These are phyloP conservation scores for Sebastes elongatus DNA, from an alignment of 2,797 vertebrate genomes.

Conservation along the genomic window DNA sequence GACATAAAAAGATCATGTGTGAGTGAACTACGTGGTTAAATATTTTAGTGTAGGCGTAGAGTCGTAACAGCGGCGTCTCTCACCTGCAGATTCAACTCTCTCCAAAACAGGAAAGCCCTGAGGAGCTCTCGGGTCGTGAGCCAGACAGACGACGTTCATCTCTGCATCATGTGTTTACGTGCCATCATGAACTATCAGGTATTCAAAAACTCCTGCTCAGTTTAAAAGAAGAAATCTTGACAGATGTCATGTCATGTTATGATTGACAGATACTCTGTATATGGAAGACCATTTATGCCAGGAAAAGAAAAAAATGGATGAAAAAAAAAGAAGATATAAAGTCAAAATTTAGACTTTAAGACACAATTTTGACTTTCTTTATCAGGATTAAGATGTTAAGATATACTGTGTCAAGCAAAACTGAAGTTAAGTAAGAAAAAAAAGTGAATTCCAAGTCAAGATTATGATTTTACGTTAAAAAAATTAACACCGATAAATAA, in stretches of 20 bases:
- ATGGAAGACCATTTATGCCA: background rate
- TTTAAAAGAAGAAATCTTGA: background rate
- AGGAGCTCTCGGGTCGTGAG: slow-evolving; percentile 84
- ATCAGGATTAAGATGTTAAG: background rate
- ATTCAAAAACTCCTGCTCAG: background rate
- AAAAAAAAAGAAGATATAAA: background rate
- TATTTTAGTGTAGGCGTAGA: background rate
- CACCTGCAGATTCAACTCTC: slow-evolving; percentile 74
- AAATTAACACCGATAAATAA: too few species aligned
- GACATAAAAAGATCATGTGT: background rate
- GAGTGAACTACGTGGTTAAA: background rate
- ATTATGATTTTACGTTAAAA: too few species aligned
- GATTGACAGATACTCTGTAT: background rate
- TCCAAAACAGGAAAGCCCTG: slow-evolving; percentile 87
- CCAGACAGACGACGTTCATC: slow-evolving; percentile 91
- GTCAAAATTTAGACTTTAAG: background rate
- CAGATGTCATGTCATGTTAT: background rate
- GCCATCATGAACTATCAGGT: slow-evolving; percentile 99
- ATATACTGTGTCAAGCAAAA: background rate
- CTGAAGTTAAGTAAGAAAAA: too few species aligned
- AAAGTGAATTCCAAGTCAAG: too few species aligned
- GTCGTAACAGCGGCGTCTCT: slow-evolving; percentile 27
- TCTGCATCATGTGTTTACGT: slow-evolving; percentile 95
- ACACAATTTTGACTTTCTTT: background rate
- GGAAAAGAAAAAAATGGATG: background rate